Percentiles rank a stretch among this genome's conserved stretches.
Evolutionary conservation across 2,888 invertebrate species (phyloP).

Genomic region (Helicoverpa assulta): DNA sequence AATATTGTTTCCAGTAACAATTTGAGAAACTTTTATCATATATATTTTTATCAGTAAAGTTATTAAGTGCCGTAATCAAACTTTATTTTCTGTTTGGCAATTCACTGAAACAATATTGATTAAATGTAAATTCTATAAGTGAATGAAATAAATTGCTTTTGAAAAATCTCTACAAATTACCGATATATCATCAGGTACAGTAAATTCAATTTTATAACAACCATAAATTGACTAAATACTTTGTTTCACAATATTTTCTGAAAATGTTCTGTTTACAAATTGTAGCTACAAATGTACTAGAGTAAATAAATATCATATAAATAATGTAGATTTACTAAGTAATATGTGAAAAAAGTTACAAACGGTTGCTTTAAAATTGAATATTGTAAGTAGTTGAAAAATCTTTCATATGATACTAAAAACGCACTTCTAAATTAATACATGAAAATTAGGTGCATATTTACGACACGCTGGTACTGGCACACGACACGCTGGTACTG

Average conservation of each 20-base stretch:
- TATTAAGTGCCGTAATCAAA: constrained; percentile 21
- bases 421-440: too few relatives aligned
- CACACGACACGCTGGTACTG: too few relatives aligned
- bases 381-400: too few relatives aligned
- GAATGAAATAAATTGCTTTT: constrained; percentile 46
- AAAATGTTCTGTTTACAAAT: neutral
- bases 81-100: constrained; percentile 23
- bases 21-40: neutral
- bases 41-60: constrained; percentile 1
- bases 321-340: neutral
- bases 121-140: constrained; percentile 29
- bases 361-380: too few relatives aligned
- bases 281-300: too few relatives aligned
- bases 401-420: too few relatives aligned
- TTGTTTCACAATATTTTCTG: constrained; percentile 26
- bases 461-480: too few relatives aligned
- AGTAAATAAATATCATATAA: too few relatives aligned
- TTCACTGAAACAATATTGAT: constrained; percentile 20
- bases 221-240: constrained; percentile 25
- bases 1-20: neutral
- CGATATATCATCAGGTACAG: constrained; percentile 11
- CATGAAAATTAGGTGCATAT: too few relatives aligned
- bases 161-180: constrained; percentile 10
- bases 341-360: neutral
- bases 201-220: constrained; percentile 22